Evolutionary conservation across 2,797 vertebrate genomes (phyloP).

Genomic region (Bucorvus abyssinicus): DNA sequence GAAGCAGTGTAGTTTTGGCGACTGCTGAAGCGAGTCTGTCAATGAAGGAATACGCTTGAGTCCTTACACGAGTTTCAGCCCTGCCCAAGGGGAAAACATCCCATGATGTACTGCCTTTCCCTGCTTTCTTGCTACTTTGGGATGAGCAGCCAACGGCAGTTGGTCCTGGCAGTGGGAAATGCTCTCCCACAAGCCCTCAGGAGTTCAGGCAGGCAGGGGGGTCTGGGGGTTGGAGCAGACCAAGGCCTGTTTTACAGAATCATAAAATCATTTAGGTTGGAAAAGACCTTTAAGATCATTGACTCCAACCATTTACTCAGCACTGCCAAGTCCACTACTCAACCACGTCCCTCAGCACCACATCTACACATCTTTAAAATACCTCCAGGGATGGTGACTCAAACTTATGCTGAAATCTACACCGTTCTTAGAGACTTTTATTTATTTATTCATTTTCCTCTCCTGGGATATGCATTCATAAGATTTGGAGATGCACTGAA

Average conservation of each 20-base stretch:
- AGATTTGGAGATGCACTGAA: background rate
- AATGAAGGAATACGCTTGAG: conserved; percentile 15
- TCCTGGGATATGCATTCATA: background rate
- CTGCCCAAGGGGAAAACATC: conserved; percentile 62
- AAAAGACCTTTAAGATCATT: background rate
- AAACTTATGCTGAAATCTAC: background rate
- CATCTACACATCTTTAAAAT: background rate
- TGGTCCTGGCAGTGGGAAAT: conserved; percentile 13
- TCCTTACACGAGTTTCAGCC: background rate
- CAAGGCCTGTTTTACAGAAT: background rate
- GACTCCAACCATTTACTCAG: too few species aligned
- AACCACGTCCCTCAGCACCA: background rate
- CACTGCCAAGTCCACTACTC: background rate
- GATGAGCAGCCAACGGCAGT: conserved; percentile 13
- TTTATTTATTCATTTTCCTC: background rate
- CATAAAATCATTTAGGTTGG: background rate
- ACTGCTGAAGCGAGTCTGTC: conserved; percentile 53
- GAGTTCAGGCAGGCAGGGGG: background rate
- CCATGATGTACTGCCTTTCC: background rate
- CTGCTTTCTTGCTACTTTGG: background rate
- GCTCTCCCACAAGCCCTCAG: background rate
- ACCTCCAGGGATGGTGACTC: background rate
- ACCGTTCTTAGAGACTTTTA: background rate
- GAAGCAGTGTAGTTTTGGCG: conserved; percentile 29
- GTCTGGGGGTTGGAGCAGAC: background rate